These are phyloP conservation scores for Halichoeres trimaculatus DNA, from an alignment of 2,113 vertebrate genomes.

Conservation along the genomic window DNA sequence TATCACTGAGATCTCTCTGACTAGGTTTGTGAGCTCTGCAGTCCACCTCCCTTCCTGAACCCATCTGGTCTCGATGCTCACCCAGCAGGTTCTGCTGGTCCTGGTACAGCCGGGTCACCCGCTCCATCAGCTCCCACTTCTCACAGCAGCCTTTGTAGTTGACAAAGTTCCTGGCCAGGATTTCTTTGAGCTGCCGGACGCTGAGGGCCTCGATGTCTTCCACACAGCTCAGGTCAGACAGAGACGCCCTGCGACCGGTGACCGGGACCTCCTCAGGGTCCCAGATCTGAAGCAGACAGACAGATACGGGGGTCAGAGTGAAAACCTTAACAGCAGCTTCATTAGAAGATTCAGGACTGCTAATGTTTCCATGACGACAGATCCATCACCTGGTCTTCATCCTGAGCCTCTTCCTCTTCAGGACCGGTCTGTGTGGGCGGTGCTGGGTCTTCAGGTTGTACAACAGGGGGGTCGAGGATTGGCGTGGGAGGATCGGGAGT, in stretches of 20 bases:
- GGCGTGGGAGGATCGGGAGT: conserved; percentile 24
- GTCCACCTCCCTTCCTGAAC: too few relatives aligned
- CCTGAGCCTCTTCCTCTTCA: conserved; percentile 20
- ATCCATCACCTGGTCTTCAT: conserved; percentile 71
- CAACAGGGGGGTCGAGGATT: background rate
- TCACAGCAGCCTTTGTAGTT: conserved; percentile 99
- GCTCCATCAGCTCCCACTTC: conserved; percentile 97
- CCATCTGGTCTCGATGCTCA: conserved; percentile 32
- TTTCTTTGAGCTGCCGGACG: conserved; percentile 95
- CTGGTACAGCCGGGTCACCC: conserved; percentile 91
- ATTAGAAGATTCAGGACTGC: too few relatives aligned
- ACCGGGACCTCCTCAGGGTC: conserved; percentile 87
- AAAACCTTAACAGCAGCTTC: too few relatives aligned
- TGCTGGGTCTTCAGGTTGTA: conserved; percentile 16
- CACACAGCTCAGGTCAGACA: conserved; percentile 86
- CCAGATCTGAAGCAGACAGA: conserved; percentile 75
- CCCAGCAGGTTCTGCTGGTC: conserved; percentile 85
- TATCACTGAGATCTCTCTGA: too few relatives aligned
- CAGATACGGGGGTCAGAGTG: background rate
- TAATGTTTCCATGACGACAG: too few relatives aligned
- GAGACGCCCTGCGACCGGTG: conserved; percentile 89
- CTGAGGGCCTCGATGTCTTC: conserved; percentile 91
- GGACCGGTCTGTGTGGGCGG: conserved; percentile 14
- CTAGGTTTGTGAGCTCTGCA: too few relatives aligned
- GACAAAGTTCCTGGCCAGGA: conserved; percentile 96